Conservation (phyloP, 2,888 invertebrate genomes). For the Melieria picta region DNA sequence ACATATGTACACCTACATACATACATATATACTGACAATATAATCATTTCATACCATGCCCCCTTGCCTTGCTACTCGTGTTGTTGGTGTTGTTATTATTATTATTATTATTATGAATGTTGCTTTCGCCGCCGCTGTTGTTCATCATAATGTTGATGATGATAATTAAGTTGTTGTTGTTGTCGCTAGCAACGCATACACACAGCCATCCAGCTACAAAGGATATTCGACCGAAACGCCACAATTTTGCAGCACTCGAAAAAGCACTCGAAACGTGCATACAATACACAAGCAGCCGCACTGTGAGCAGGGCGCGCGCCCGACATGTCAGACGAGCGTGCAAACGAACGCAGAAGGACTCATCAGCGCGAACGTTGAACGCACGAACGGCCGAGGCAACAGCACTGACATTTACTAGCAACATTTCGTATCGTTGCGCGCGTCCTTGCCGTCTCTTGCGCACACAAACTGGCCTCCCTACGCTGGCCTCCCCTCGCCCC, state of each 20-base stretch:
- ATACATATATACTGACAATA: background rate
- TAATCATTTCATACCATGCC: slow-evolving; percentile 18
- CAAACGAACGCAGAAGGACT: background rate
- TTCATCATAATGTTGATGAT: background rate
- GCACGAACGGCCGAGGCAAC: background rate
- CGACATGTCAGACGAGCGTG: background rate
- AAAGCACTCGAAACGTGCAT: background rate
- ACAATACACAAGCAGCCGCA: slow-evolving; percentile 5
- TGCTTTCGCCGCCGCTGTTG: background rate
- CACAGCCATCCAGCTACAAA: background rate
- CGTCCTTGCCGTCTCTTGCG: no score
- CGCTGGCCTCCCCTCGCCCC: background rate
- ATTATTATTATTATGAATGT: background rate
- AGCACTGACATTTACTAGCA: slow-evolving; percentile 28
- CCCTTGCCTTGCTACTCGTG: background rate
- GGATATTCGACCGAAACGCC: background rate
- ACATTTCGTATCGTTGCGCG: slow-evolving; percentile 12
- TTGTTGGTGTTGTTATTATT: background rate
- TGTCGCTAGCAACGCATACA: background rate
- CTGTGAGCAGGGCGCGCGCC: no score
- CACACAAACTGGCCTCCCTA: background rate
- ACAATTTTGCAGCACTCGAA: background rate
- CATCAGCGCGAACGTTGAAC: background rate
- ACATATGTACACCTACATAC: slow-evolving; percentile 11
- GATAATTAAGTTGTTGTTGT: background rate